phyloP scores from a whole-genome alignment of 2,113 vertebrate species.

The Rhadina sibilatrix region DNA sequence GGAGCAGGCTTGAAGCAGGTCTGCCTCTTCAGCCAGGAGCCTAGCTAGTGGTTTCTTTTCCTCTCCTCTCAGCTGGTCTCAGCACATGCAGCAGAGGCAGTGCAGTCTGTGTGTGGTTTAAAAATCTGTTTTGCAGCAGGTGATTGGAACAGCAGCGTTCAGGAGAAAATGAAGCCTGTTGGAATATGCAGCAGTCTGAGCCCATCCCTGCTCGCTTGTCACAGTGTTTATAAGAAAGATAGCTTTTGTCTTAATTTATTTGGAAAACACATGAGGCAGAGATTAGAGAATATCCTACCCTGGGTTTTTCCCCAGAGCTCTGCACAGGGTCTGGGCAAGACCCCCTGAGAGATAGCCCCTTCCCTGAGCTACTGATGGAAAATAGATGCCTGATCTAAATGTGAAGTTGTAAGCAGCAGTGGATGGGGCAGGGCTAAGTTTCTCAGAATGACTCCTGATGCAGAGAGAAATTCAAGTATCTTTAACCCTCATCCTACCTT shows the following conservation, averaged over 20 bases:
- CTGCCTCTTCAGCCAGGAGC: background rate
- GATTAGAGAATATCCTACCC: background rate
- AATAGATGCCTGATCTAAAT: background rate
- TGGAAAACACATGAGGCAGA: background rate
- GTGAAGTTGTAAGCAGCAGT: background rate
- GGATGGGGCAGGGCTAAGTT: background rate
- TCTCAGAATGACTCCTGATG: background rate
- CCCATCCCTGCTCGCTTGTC: accelerated
- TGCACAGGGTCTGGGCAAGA: background rate
- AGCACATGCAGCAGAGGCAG: background rate
- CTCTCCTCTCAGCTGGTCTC: background rate
- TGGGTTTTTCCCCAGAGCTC: background rate
- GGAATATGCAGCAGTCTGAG: background rate
- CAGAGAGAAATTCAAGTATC: background rate
- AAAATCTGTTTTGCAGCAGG: background rate
- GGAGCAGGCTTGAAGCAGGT: background rate
- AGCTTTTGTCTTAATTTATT: background rate
- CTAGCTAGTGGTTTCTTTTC: background rate
- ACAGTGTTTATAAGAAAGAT: accelerated
- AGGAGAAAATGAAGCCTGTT: background rate
- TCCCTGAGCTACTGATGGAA: background rate
- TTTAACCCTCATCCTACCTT: background rate
- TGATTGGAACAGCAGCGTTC: accelerated
- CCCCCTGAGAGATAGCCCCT: background rate
- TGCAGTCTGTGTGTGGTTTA: background rate